Conservation (phyloP, 2,113 vertebrate species). For the Synodontis membranacea region DNA sequence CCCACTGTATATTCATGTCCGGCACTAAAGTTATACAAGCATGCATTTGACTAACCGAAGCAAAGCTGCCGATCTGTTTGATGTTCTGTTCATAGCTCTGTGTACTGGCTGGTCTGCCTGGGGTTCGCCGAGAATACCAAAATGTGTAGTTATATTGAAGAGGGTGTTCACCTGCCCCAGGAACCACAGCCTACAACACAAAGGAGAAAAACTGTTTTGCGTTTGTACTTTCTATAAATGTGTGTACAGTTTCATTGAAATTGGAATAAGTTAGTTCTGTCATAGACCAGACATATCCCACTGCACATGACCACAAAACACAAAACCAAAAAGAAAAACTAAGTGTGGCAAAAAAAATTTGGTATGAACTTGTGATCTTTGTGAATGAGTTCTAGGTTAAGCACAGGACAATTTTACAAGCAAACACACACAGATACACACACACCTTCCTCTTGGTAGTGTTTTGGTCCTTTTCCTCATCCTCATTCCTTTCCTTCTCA, state of each 20-base stretch:
- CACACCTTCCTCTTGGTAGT: conserved; percentile 68
- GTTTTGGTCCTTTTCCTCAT: conserved; percentile 73
- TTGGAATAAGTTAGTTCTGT: background rate
- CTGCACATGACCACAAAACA: background rate
- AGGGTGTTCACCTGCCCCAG: conserved; percentile 78
- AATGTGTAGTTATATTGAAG: conserved; percentile 82
- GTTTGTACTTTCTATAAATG: background rate
- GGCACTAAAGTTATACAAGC: background rate
- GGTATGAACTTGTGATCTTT: background rate
- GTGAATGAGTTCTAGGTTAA: background rate
- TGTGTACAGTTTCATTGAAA: background rate
- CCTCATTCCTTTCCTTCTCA: conserved; percentile 76
- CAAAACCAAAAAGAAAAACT: background rate
- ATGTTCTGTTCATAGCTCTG: conserved; percentile 85
- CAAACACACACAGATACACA: background rate
- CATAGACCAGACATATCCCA: background rate
- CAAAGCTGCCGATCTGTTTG: conserved; percentile 80
- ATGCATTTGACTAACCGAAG: conserved; percentile 67
- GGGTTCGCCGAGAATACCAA: conserved; percentile 82
- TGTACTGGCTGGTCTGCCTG: conserved; percentile 78
- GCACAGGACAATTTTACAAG: background rate
- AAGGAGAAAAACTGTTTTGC: background rate
- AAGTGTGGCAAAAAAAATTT: background rate
- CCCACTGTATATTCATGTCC: too few relatives aligned
- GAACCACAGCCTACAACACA: conserved; percentile 67